Conservation (phyloP, 2,888 invertebrate species). For the Ochropleura leucogaster region DNA sequence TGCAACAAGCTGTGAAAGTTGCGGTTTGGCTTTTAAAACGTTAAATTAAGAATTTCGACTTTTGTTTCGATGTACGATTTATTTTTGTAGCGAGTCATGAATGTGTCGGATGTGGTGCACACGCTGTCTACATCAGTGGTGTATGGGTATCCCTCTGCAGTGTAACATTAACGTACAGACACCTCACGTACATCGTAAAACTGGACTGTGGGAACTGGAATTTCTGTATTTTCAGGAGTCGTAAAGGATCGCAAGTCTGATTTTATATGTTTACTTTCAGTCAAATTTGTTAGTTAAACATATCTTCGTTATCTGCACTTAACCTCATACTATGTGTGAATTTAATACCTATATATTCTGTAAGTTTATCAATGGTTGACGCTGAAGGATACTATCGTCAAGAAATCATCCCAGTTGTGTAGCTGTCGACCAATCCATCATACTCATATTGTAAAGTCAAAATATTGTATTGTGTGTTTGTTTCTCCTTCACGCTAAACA, state of each 20-base stretch:
- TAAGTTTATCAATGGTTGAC: background rate
- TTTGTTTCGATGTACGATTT: slow-evolving; percentile 6
- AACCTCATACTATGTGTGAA: background rate
- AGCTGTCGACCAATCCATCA: background rate
- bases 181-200: slow-evolving; percentile 29
- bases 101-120: background rate
- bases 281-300: slow-evolving; percentile 22
- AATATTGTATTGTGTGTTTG: too few relatives aligned
- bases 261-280: slow-evolving; percentile 47
- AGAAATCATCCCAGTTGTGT: background rate
- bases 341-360: background rate
- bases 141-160: background rate
- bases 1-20: too few relatives aligned
- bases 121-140: background rate
- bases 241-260: slow-evolving; percentile 1
- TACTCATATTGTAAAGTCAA: too few relatives aligned
- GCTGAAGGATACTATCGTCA: background rate
- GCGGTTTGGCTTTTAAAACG: background rate
- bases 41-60: background rate
- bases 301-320: slow-evolving; percentile 24
- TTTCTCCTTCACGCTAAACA: too few relatives aligned
- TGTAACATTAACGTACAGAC: slow-evolving; percentile 3
- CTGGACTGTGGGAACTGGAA: background rate
- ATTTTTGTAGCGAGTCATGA: background rate
- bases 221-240: slow-evolving; percentile 29